These are phyloP conservation scores for Sesamia inferens DNA, from an alignment of 2,888 invertebrate species.

Conservation along the genomic window DNA sequence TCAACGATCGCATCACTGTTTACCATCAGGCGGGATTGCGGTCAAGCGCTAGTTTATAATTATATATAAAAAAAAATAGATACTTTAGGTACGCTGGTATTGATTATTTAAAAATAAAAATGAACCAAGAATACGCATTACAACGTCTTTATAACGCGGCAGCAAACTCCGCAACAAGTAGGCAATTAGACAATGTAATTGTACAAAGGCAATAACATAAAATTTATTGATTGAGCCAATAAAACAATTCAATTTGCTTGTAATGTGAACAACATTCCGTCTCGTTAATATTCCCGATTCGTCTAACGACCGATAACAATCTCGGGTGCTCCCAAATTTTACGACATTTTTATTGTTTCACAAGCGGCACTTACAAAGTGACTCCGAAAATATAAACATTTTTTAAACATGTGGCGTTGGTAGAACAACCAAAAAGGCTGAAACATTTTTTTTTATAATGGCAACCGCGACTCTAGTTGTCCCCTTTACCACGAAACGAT, in stretches of 20 bases:
- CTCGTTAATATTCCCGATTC: constrained; percentile 66
- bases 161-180: constrained; percentile 16
- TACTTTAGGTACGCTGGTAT: too few species aligned
- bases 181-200: constrained; percentile 40
- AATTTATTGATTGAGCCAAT: constrained; percentile 62
- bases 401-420: constrained; percentile 63
- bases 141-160: constrained; percentile 11
- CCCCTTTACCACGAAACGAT: constrained; percentile 59
- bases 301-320: constrained; percentile 63
- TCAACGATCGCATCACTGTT: too few species aligned
- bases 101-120: neutral
- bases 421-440: constrained; percentile 53
- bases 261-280: constrained; percentile 54
- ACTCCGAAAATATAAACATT: constrained; percentile 63
- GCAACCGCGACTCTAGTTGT: constrained; percentile 57
- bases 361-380: constrained; percentile 69
- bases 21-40: too few species aligned
- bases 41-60: too few species aligned
- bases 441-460: constrained; percentile 50
- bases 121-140: neutral
- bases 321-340: constrained; percentile 64
- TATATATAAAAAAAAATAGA: too few species aligned
- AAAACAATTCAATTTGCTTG: constrained; percentile 69
- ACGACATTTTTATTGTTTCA: constrained; percentile 67
- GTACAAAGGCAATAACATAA: constrained; percentile 56